Base-by-base conservation (phyloP, 1,140 invertebrate genomes). In the Caenorhabditis elegans region DNA sequence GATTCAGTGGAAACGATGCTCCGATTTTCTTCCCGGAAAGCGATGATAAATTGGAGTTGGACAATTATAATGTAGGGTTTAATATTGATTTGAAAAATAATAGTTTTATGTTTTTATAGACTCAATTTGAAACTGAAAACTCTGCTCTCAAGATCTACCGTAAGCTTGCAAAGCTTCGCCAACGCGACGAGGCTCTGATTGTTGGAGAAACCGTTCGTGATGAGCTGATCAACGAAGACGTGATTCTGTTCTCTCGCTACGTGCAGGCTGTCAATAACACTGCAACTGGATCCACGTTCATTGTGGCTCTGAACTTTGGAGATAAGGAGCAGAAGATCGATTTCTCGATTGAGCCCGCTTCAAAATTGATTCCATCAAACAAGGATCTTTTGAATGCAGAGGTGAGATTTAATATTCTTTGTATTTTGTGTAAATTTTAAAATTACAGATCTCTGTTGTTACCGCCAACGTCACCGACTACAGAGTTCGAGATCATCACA, bases 151-250 rank as follows among this genome's bases (percentile, higher is more conserved):
- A 84, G 36, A 48, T 85, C 34, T 85, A 82, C 79, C 70, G 75
- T 2, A 85, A 85, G 46, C 55, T 85, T 3, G 84, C 84, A 4
- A 85, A 85, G 46, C 83, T 85, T 11, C 78, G 84, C n/a, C 79
- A 81, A 76, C 84, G 84, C 28, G 83, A 83, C 24, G 84, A 85
- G 28, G 84, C 79, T 43, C 46, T 85, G 6, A 46, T 81, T 26
- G 51, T 82, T 17, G 84, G 84, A 15, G 79, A 81, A 28, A 84
- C 76, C 36, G 47, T 84, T 8, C 49, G 76, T 3, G 81, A 82
- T 26, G 76, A 39, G 5, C n/a, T 70, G 17, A 65, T 83, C 17
- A 47, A 79, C n/a, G 55, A 51, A 11, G 60, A 83, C 22, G 77
- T 79, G 6, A 70, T 83, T 47, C 24, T 70, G 19, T 83, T 49